Evolutionary conservation across 2,797 vertebrate species (phyloP), one percentile per base, ranked within the genome.

Genomic region (Myotis planiceps): DNA sequence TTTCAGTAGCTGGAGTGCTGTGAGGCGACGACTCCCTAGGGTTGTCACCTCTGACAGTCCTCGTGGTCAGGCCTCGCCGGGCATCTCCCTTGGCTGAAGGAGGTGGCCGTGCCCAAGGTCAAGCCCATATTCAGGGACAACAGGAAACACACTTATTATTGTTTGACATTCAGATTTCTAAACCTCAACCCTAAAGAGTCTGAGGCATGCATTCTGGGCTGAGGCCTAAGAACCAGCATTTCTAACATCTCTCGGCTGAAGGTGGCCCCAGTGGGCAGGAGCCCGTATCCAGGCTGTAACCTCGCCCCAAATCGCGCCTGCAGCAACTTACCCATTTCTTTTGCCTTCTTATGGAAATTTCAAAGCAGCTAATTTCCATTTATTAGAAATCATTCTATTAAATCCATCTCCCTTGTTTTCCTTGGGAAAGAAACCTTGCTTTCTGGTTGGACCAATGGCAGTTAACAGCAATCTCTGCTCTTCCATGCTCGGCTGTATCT

Each of bases 381-480:
- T 85, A 63, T 86, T 92, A 49, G 68, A 88, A 90, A 55, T 42
- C 21, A 82, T 12, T 18, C 63, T 72, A 27, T 81, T 82, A 80
- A 88, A 14, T 74, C 21, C n/a, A 47, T 76, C 27, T 42, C 15
- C 42, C 93, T 55, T 84, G 53, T 84, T 60, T 88, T 90, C 82
- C 89, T 66, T 66, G 32, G 53, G 51, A 94, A 88, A 92, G 88
- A 69, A 93, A 63, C 27, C 58, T 88, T 88, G 51, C 25, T 81
- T 81, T 85, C 71, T 66, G 58, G 27, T 60, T 53, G 87, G 65
- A 83, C 55, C 63, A 65, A 21, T 80, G n/a, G 47, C 39, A 45
- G 16, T 82, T 63, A 60, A 34, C 13, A 53, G 32, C 34, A 71
- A 3, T 39, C 27, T 74, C 65, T 14, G 45, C 14, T 1, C 23